Base-by-base conservation (phyloP, 1,140 invertebrate genomes). In the Cyclina sinensis region DNA sequence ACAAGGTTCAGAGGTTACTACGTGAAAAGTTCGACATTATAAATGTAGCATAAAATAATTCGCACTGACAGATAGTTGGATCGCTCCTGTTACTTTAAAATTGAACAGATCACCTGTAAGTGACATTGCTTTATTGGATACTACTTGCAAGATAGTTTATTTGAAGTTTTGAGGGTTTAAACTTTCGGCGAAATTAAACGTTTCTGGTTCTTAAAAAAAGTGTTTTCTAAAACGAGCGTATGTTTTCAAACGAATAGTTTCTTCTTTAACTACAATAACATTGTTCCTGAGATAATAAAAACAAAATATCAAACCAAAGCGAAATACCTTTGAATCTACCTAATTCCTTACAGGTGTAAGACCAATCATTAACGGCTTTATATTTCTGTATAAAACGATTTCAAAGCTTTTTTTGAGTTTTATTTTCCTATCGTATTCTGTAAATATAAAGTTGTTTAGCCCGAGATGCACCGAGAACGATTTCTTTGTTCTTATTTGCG, bases 1-100 rank as follows among this genome's bases (percentile, higher is more conserved):
- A 70, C 21, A 1, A 35, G 35, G 32, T 70, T 39, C 9, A 37
- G 32, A 39, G 65, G 65, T 70, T 70, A 70, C 32, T 70, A 70
- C 65, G 65, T 70, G 35, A 37, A 70, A 65, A 70, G 32, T 37
- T 70, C 65, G 35, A 35, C 65, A 39, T 35, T 70, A 70, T n/a
- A 70, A 70, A 70, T 70, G 65, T 70, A 70, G 65, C 65, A 70
- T 70, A 70, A 70, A 70, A 70, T 70, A 70, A 70, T 70, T 70
- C 65, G 30, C 65, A 70, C 65, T 14, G 65, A 70, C 65, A 70
- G 65, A 16, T 18, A 70, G 65, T 32, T 70, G 30, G 30, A 70
- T 35, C 14, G 35, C 12, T 30, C 37, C 65, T 70, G 35, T 27
- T 70, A 62, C 57, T 39, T 70, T 70, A 70, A 37, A 65, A 70